Conservation (phyloP, 2,797 vertebrate genomes). For the Tokudaia muenninki region DNA sequence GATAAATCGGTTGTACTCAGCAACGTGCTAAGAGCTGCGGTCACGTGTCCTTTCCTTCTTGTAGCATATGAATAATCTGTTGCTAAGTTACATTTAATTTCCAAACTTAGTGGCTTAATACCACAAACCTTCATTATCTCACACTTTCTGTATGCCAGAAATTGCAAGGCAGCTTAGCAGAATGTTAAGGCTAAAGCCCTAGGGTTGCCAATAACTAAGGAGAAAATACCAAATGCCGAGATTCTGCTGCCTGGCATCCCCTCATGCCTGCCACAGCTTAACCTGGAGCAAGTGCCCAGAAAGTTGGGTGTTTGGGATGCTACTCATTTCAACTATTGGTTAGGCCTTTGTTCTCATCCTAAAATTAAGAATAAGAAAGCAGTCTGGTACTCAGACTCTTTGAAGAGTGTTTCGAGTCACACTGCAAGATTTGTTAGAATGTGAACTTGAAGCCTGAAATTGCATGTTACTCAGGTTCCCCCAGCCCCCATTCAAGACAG, state of each 20-base stretch:
- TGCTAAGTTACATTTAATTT: slow-evolving; percentile 10
- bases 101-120: slow-evolving; percentile 29
- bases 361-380: slow-evolving; percentile 10
- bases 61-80: slow-evolving; percentile 13
- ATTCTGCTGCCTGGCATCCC: background rate
- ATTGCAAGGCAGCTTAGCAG: slow-evolving; percentile 8
- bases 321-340: slow-evolving; percentile 20
- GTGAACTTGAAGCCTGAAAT: slow-evolving; percentile 28
- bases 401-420: slow-evolving; percentile 56
- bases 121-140: slow-evolving; percentile 32
- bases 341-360: slow-evolving; percentile 48
- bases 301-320: background rate
- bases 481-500: slow-evolving; percentile 9
- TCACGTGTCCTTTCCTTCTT: slow-evolving; percentile 25
- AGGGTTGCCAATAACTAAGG: background rate
- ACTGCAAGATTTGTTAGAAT: slow-evolving; percentile 42
- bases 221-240: background rate
- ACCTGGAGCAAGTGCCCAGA: slow-evolving; percentile 1
- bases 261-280: background rate
- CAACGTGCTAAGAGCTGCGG: slow-evolving; percentile 12
- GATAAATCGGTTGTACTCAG: background rate
- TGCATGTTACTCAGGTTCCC: slow-evolving; percentile 21
- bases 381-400: slow-evolving; percentile 39
- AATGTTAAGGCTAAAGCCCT: slow-evolving; percentile 11
- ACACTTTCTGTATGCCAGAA: slow-evolving; percentile 37